phyloP scores from a whole-genome alignment of 2,113 vertebrate genomes.

The Megaceryle torquata region DNA sequence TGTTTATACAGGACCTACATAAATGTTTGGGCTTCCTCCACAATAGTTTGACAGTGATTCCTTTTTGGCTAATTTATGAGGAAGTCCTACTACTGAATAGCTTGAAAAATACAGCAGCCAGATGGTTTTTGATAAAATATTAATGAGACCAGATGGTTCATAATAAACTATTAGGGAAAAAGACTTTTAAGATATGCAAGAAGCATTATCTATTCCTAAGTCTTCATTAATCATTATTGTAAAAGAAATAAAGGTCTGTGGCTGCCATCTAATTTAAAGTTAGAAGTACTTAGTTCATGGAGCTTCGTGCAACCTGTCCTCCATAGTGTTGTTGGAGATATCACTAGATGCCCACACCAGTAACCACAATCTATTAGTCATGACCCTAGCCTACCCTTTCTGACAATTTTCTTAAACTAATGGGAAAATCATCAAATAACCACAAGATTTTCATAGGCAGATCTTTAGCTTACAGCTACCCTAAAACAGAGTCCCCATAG shows the following conservation, averaged over 20 bases:
- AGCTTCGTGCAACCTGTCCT: background rate
- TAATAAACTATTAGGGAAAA: slow-evolving; percentile 35
- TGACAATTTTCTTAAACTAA: background rate
- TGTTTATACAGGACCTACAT: background rate
- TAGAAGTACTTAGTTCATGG: background rate
- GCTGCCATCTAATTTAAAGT: background rate
- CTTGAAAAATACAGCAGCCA: slow-evolving; percentile 53
- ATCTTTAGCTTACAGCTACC: background rate
- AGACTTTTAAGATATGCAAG: background rate
- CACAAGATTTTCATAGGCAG: background rate
- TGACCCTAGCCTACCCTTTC: background rate
- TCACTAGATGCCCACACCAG: background rate
- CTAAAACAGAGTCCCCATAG: background rate
- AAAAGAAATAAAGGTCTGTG: slow-evolving; percentile 1
- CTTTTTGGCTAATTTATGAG: slow-evolving; percentile 11
- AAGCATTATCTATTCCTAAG: background rate
- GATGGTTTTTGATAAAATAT: slow-evolving; percentile 70
- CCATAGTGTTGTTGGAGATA: background rate
- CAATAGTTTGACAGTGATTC: background rate
- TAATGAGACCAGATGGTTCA: slow-evolving; percentile 66
- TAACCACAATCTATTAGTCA: background rate
- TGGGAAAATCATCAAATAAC: background rate
- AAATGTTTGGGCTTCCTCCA: background rate
- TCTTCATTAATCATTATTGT: background rate
- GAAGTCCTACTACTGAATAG: background rate